phyloP scores from a whole-genome alignment of 2,113 vertebrate species.

The Haliaeetus leucogaster region DNA sequence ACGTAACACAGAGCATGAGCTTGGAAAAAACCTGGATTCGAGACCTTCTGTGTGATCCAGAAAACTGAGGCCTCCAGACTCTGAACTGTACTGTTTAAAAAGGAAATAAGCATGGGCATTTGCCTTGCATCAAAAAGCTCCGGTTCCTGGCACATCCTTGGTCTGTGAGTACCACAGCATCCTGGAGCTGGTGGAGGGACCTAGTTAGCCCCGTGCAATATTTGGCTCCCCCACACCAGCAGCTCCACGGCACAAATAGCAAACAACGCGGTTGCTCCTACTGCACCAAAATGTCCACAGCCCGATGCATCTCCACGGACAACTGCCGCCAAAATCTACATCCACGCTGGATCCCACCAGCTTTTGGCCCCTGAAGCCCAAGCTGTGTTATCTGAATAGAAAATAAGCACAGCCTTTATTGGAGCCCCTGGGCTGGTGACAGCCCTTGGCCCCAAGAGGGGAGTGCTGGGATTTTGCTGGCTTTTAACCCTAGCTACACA shows the following conservation, averaged over 20 bases:
- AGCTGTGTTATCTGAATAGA: not conserved
- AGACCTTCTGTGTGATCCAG: not conserved
- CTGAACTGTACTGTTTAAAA: not conserved
- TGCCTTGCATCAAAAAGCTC: not conserved
- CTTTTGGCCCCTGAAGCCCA: not conserved
- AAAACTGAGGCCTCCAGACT: not conserved
- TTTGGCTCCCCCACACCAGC: not conserved
- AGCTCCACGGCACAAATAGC: not conserved
- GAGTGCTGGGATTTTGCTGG: not conserved
- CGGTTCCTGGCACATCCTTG: not conserved
- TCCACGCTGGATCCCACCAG: not conserved
- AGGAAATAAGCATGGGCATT: not conserved
- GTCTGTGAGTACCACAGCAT: not conserved
- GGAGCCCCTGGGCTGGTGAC: not conserved
- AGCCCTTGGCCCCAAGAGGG: not conserved
- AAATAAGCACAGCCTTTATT: not conserved
- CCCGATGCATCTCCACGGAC: accelerated
- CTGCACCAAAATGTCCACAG: not conserved
- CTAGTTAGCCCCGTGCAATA: not conserved
- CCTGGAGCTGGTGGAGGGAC: not conserved
- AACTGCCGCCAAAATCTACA: not conserved
- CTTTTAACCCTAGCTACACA: not conserved
- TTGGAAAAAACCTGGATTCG: not conserved
- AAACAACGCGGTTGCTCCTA: not conserved
- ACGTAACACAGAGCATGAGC: not conserved